Evolutionary conservation across 2,113 vertebrate genomes (phyloP).

Genomic region (Anguilla japonica): DNA sequence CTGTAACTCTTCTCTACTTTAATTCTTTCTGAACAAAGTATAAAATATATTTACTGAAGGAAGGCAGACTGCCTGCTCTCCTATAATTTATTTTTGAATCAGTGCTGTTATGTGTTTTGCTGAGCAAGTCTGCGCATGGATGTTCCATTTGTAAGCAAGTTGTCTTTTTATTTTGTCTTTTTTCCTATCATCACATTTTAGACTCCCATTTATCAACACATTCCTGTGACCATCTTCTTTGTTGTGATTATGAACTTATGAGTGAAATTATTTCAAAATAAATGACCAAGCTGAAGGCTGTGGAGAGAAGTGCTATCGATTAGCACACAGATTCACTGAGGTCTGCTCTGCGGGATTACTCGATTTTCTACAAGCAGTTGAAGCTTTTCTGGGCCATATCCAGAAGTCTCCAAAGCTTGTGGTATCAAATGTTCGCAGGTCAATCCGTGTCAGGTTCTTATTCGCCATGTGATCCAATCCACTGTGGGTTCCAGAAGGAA

Average conservation of each 20-base stretch:
- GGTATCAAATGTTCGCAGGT: constrained; percentile 14
- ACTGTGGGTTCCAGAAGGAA: constrained; percentile 29
- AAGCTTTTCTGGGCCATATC: neutral
- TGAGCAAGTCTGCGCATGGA: no score
- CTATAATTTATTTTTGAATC: no score
- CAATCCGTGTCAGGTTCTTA: constrained; percentile 20
- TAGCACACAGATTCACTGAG: neutral
- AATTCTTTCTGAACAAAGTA: no score
- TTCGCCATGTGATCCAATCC: constrained; percentile 16
- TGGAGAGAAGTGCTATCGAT: neutral
- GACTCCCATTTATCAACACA: no score
- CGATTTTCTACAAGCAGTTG: neutral
- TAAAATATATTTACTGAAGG: no score
- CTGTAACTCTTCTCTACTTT: no score
- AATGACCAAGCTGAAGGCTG: neutral
- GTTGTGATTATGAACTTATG: neutral
- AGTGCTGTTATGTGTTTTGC: no score
- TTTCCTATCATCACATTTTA: no score
- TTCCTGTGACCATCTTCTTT: no score
- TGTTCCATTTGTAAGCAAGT: no score
- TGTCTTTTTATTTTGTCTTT: no score
- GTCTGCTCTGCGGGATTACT: neutral
- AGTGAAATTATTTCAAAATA: neutral
- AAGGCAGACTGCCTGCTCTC: no score
- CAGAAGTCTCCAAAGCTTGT: neutral